Evolutionary conservation across 2,113 vertebrate genomes (phyloP).

Genomic region (Colossoma macropomum): DNA sequence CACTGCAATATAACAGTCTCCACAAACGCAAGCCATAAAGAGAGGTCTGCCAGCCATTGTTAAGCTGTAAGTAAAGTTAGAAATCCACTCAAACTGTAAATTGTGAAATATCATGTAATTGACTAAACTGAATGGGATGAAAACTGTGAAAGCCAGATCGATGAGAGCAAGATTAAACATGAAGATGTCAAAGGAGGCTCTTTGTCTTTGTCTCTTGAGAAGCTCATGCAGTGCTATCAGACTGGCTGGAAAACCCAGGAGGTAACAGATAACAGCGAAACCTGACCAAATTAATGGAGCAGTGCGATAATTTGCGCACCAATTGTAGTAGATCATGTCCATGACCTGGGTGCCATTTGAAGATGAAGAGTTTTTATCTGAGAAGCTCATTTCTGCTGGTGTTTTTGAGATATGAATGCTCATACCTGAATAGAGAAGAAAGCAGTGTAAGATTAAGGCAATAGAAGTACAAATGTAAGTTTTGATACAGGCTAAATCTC

Average conservation of each 20-base stretch:
- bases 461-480: background rate
- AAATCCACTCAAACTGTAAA: background rate
- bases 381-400: background rate
- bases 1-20: slow-evolving; percentile 51
- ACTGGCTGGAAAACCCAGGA: slow-evolving; percentile 36
- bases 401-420: background rate
- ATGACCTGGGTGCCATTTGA: background rate
- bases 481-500: background rate
- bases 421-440: background rate
- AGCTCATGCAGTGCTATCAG: slow-evolving; percentile 19
- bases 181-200: slow-evolving; percentile 16
- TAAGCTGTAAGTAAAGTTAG: slow-evolving; percentile 15
- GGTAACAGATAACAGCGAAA: background rate
- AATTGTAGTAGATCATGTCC: background rate
- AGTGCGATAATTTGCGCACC: slow-evolving; percentile 1
- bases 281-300: background rate
- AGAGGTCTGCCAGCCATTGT: slow-evolving; percentile 45
- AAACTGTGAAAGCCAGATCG: background rate
- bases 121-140: background rate
- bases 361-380: background rate
- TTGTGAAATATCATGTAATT: slow-evolving; percentile 8
- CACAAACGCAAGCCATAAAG: slow-evolving; percentile 46
- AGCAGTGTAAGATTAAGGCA: background rate
- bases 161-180: slow-evolving; percentile 16
- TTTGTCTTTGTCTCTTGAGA: background rate